Percentiles rank a stretch among this genome's conserved stretches.
phyloP scores from a whole-genome alignment of 92 coral and sea anemone genomes.

The Anthopleura xanthogrammica region DNA sequence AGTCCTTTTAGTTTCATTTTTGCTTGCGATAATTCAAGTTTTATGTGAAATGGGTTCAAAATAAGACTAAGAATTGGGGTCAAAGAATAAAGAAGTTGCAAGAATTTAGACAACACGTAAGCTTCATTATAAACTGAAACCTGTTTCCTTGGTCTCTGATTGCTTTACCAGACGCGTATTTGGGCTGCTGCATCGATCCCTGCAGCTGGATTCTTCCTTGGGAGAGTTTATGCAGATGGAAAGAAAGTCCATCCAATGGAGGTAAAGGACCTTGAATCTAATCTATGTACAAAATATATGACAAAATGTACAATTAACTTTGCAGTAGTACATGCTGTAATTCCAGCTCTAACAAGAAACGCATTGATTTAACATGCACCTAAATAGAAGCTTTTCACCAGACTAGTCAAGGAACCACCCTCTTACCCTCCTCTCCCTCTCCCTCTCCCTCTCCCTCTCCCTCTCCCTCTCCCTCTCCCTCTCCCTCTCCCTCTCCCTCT shows the following conservation, averaged over 20 bases:
- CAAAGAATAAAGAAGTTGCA: too few relatives aligned
- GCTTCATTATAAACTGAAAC: neutral
- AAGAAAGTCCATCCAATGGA: slow-evolving; percentile 85
- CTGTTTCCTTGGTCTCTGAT: neutral
- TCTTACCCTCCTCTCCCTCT: neutral
- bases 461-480: too few relatives aligned
- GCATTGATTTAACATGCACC: too few relatives aligned
- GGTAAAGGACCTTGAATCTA: slow-evolving; percentile 35
- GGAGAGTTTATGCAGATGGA: slow-evolving; percentile 58
- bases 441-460: neutral
- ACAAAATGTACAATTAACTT: neutral
- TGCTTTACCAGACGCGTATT: slow-evolving; percentile 30
- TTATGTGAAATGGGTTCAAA: too few relatives aligned
- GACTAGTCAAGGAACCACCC: neutral
- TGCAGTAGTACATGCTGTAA: too few relatives aligned
- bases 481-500: too few relatives aligned
- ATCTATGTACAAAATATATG: neutral
- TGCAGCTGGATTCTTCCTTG: slow-evolving; percentile 51
- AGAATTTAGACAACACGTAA: too few relatives aligned
- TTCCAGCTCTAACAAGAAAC: too few relatives aligned
- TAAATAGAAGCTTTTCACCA: too few relatives aligned
- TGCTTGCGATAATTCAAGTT: neutral
- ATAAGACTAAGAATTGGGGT: too few relatives aligned
- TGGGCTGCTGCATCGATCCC: slow-evolving; percentile 58
- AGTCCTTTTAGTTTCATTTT: neutral